Percentiles rank a stretch among this genome's conserved stretches.
Conservation (phyloP, 2,888 invertebrate species). For the Drosophila meridionalis region DNA sequence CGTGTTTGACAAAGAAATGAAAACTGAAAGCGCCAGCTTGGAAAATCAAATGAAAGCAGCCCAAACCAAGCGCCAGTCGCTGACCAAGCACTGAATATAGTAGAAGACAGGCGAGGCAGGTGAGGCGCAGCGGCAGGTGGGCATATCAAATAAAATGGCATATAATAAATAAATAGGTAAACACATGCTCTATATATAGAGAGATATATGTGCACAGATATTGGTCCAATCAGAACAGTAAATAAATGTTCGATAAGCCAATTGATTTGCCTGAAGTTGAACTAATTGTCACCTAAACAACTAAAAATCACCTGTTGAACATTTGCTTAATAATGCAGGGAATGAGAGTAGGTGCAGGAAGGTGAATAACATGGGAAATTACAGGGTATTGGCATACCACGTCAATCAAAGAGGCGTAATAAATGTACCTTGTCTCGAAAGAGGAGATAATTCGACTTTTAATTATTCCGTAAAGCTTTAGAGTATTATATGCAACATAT, state of each 20-base stretch:
- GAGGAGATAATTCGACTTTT: too few relatives aligned
- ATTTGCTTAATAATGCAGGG: too few relatives aligned
- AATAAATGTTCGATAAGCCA: background rate
- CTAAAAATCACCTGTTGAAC: background rate
- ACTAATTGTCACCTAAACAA: too few relatives aligned
- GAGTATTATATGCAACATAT: too few relatives aligned
- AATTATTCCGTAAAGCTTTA: too few relatives aligned
- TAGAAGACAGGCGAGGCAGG: background rate
- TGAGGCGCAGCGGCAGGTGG: background rate
- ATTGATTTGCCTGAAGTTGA: background rate
- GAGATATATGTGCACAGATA: background rate
- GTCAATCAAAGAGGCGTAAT: too few relatives aligned
- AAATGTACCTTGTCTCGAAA: too few relatives aligned
- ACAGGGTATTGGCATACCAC: too few relatives aligned
- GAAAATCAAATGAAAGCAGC: constrained; percentile 74
- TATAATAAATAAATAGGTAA: constrained; percentile 10
- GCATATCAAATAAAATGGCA: constrained; percentile 15
- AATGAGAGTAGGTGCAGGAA: too few relatives aligned
- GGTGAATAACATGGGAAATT: too few relatives aligned
- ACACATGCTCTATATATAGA: background rate
- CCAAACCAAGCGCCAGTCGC: constrained; percentile 6
- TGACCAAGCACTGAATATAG: constrained; percentile 8
- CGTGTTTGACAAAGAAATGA: constrained; percentile 80
- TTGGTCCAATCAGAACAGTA: background rate
- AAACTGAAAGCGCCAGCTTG: constrained; percentile 79